Percentiles rank a stretch among this genome's conserved stretches.
Evolutionary conservation across 2,888 invertebrate genomes (phyloP).

Genomic region (Cryptosula pallasiana): DNA sequence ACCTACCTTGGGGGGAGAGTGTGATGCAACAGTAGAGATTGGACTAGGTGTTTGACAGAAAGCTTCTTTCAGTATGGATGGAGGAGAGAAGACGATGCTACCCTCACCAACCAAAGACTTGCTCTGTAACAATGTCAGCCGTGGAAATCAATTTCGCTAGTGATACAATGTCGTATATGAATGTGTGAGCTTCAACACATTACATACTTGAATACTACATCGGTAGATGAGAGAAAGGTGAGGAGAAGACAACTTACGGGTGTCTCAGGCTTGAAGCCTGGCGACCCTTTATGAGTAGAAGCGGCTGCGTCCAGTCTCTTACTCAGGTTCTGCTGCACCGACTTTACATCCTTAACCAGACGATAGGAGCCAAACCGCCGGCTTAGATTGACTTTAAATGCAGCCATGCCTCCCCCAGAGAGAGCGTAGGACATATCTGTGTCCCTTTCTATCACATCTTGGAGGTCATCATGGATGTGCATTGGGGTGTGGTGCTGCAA

Average conservation of each 20-base stretch:
- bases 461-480: slow-evolving; percentile 73
- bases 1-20: neutral
- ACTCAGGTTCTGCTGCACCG: slow-evolving; percentile 63
- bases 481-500: slow-evolving; percentile 62
- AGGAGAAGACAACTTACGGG: slow-evolving; percentile 39
- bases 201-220: slow-evolving; percentile 16
- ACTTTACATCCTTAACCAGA: slow-evolving; percentile 57
- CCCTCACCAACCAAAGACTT: slow-evolving; percentile 72
- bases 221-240: no score
- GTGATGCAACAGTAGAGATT: neutral
- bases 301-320: neutral
- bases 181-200: no score
- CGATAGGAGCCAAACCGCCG: slow-evolving; percentile 9
- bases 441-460: slow-evolving; percentile 80
- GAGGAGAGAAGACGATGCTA: slow-evolving; percentile 77
- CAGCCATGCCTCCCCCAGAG: neutral
- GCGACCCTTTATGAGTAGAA: slow-evolving; percentile 30
- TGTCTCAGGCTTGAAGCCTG: slow-evolving; percentile 44
- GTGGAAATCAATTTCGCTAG: neutral
- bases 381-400: neutral
- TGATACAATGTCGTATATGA: neutral
- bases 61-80: slow-evolving; percentile 78
- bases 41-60: slow-evolving; percentile 56
- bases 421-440: slow-evolving; percentile 44
- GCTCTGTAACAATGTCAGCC: slow-evolving; percentile 60